Evolutionary conservation across 1,140 invertebrate species (phyloP), one percentile per base, ranked within the genome.

Genomic region (Mycetomoellerius zeteki): DNA sequence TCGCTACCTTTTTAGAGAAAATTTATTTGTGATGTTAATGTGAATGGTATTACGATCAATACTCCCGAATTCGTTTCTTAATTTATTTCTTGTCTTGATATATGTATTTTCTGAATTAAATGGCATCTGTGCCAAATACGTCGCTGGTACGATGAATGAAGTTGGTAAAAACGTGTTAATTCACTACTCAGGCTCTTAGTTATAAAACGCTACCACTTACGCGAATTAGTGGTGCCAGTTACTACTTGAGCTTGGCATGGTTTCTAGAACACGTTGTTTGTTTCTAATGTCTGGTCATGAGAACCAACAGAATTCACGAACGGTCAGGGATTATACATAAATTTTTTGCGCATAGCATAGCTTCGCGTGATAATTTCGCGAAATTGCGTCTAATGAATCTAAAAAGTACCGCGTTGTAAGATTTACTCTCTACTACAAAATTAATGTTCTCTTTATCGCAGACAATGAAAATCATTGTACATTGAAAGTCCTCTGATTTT

Each of bases 141-240:
- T 82, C 80, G 24, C 54, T n/a, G 6, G 0, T 24, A n/a, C 43
- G 27, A 73, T 14, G 37, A 24, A 62, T 33, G 37, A 24, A 73
- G 6, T n/a, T 8, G 19, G 30, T 58, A 65, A 60, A 82, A 82
- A 82, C 37, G 67, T 73, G 67, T 73, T 82, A 60, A 75, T 73
- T 82, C 33, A 47, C 16, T 21, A 50, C 69, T 33, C 27, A 10
- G 19, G 14, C 54, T 71, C 10, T 82, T 47, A 82, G 67, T 24
- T 30, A 4, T 19, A 19, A 73, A 47, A 73, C 64, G 27, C 3
- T 50, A 50, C 19, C 64, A 80, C n/a, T 81, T 58, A 43, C 19
- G 12, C 54, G 67, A 3, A 82, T 43, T 47, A 56, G 33, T 21
- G 33, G 54, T 60, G 67, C 67, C 65, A 72, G 65, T 82, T 82